Conservation (phyloP, 2,888 invertebrate species). For the Clistopyga incitator region DNA sequence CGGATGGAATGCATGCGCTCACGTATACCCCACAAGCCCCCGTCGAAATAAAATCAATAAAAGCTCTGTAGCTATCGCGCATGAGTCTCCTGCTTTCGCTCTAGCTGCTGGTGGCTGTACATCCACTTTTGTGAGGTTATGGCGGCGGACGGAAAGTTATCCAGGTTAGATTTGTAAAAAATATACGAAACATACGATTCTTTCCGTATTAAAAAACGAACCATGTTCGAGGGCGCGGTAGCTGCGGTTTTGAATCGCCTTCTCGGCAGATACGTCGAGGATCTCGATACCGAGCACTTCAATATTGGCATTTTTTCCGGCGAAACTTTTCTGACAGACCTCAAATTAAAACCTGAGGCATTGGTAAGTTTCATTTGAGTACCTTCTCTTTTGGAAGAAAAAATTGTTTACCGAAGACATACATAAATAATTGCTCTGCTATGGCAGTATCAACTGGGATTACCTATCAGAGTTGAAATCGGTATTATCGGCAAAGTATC, state of each 20-base stretch:
- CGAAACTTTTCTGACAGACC: conserved; percentile 90
- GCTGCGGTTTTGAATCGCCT: conserved; percentile 92
- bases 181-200: background rate
- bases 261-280: conserved; percentile 92
- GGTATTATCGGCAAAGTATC: conserved; percentile 91
- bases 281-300: conserved; percentile 92
- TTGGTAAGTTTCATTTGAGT: conserved; percentile 87
- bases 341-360: conserved; percentile 92
- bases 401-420: background rate
- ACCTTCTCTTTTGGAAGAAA: background rate
- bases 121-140: conserved; percentile 65
- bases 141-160: conserved; percentile 48
- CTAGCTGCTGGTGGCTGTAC: conserved; percentile 11
- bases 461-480: conserved; percentile 93
- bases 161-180: conserved; percentile 60
- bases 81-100: conserved; percentile 52
- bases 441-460: conserved; percentile 91
- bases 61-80: conserved; percentile 65
- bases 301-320: conserved; percentile 94
- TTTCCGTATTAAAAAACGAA: background rate
- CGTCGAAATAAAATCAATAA: conserved; percentile 64
- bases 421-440: conserved; percentile 2
- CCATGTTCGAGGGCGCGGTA: conserved; percentile 92
- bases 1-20: conserved; percentile 46
- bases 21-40: conserved; percentile 27